Percentiles rank a stretch among this genome's conserved stretches.
These are phyloP conservation scores for Alcedo quadribrachys DNA, from an alignment of 2,797 vertebrate species.

Conservation along the genomic window DNA sequence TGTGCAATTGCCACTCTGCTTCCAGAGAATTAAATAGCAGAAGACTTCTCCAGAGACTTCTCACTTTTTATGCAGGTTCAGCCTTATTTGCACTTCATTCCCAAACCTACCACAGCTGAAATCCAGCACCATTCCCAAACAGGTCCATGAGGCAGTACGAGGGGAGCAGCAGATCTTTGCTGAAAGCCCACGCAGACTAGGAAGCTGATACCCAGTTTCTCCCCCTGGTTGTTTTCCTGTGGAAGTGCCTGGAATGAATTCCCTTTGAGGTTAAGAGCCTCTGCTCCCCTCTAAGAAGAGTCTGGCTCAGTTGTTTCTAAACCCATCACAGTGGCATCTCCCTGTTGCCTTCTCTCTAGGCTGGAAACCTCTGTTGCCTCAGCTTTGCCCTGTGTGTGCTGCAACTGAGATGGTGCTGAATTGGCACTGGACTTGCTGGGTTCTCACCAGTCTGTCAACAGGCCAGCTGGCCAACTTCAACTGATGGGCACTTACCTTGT, in stretches of 20 bases:
- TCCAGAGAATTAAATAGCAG: slow-evolving; percentile 26
- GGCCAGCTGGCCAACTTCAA: neutral
- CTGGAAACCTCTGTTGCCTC: neutral
- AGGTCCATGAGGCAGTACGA: neutral
- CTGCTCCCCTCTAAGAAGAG: neutral
- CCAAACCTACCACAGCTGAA: neutral
- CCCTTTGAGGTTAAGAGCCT: neutral
- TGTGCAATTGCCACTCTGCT: slow-evolving; percentile 13
- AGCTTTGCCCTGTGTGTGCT: too few relatives aligned
- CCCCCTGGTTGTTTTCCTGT: neutral
- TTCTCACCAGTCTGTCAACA: neutral
- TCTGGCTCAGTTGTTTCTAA: neutral
- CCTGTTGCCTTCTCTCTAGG: neutral
- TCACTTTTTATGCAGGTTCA: neutral
- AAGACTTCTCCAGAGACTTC: slow-evolving; percentile 38
- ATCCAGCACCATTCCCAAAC: neutral
- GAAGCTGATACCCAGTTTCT: neutral
- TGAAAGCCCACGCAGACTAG: neutral
- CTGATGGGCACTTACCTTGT: neutral
- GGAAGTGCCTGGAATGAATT: neutral
- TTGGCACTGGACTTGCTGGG: neutral
- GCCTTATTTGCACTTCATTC: slow-evolving; percentile 23
- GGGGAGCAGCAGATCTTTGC: neutral
- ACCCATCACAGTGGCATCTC: rapidly evolving
- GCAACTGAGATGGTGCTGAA: neutral